A percentile compares a stretch with the other conserved stretches of the same genome.
Conservation (phyloP, 2,113 vertebrate species). For the Anseranas semipalmata region DNA sequence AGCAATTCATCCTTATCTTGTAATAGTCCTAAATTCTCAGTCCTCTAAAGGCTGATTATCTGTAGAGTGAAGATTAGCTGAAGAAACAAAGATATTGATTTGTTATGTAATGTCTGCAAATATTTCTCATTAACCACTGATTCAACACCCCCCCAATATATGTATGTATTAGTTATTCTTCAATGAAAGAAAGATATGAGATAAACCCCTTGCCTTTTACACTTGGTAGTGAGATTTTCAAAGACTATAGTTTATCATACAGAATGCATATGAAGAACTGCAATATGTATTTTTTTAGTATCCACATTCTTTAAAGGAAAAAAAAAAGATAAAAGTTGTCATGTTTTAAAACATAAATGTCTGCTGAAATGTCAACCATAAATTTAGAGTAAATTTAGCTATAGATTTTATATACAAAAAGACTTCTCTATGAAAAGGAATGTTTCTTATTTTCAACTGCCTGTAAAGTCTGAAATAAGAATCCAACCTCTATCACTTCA, state of each 20-base stretch:
- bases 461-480: background rate
- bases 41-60: conserved; percentile 49
- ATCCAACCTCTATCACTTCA: background rate
- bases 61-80: conserved; percentile 19
- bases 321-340: background rate
- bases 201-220: background rate
- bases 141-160: background rate
- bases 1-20: conserved; percentile 24
- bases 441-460: background rate
- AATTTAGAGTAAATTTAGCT: background rate
- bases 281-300: conserved; percentile 2
- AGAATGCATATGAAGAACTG: background rate
- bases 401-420: background rate
- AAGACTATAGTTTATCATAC: background rate
- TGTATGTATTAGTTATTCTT: background rate
- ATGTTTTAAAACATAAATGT: background rate
- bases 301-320: background rate
- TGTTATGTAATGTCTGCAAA: background rate
- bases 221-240: background rate
- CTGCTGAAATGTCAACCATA: background rate
- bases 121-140: conserved; percentile 40
- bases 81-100: conserved; percentile 43
- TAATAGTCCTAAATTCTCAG: conserved; percentile 13
- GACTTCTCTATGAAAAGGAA: background rate
- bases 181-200: background rate